Evolutionary conservation across 2,797 vertebrate genomes (phyloP), one percentile per base, ranked within the genome.

Genomic region (Ceryle rudis): DNA sequence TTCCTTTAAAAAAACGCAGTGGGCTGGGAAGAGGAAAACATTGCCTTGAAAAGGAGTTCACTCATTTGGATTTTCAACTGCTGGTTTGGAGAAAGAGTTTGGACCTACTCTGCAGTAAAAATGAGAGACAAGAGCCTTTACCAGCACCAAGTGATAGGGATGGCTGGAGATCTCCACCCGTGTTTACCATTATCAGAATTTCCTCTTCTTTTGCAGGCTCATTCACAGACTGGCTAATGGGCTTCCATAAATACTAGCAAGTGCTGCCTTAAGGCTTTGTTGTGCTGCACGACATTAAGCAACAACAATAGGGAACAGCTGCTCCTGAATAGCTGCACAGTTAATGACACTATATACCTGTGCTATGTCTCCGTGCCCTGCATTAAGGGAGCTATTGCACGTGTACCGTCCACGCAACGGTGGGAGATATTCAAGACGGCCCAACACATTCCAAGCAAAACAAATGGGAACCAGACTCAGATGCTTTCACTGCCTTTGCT

Each of bases 231-330:
- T 70, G 88, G 61, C 87, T 97, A 97, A 97, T 85, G 85, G 88
- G 29, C 92, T 96, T 94, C 92, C 91, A 95, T 97, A 97, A 97
- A 96, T 95, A 78, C 91, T 93, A 96, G 82, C 86, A 83, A 97
- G 93, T 89, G 57, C 73, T 94, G 93, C 89, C 91, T 87, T 86
- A 86, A 95, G 94, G 96, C 90, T 96, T 95, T 95, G 94, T 95
- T 94, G 88, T 96, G 85, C 95, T 95, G 95, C 88, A 93, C 86
- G 86, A 77, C 49, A 79, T 95, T 92, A 96, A 92, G 93, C 87
- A 97, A 95, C 83, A 97, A 93, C 96, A 97, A 97, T 93, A 77
- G 89, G 31, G 91, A 97, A 86, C 97, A 97, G 94, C 95, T 97
- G 97, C 88, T 92, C 83, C 89, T 16, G 41, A 95, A 90, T 57